Base-by-base conservation (phyloP, 2,113 vertebrate genomes). In the Oriolus oriolus region DNA sequence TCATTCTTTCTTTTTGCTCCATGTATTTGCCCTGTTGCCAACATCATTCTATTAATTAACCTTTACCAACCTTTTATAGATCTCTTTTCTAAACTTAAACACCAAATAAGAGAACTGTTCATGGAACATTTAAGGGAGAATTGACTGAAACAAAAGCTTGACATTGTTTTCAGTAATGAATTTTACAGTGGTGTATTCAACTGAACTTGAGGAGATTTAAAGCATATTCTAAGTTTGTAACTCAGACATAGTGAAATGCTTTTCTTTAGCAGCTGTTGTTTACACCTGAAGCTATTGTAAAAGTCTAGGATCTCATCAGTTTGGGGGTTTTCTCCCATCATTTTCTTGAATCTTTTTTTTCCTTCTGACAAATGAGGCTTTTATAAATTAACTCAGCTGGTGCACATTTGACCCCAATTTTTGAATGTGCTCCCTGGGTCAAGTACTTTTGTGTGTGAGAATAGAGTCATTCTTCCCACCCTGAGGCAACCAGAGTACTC, bases 371-470 rank as follows among this genome's bases (percentile, higher is more conserved):
- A 84, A 91, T 14, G 27, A 95, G 63, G 21, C 45, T 30, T 88
- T 94, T 96, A 84, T 92, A 97, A 97, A 97, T 96, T 97, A 96
- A 97, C 80, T 97, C 86, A 96, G 75, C 50, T 96, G 78, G 87
- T 95, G 78, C n/a, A 61, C 63, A 47, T 96, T 89, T 95, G 96
- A 97, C 90, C 93, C 75, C 94, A 94, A 96, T 96, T 96, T 97
- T 97, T 92, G 87, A 90, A 89, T 89, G 49, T 83, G 61, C 74
- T 97, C 82, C 35, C 78, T 89, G 73, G 95, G 88, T 97, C 92
- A 96, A 95, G 86, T 84, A 89, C 49, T 87, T 94, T 59, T 94
- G 41, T 94, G 70, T 93, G 39, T 80, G 68, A 84, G 69, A 94
- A 83, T 44, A 87, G n/a, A 85, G 16, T 74, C 84, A 89, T 86